Evolutionary conservation across 2,888 invertebrate species (phyloP), one percentile per base, ranked within the genome.

Genomic region (Elegia similella): DNA sequence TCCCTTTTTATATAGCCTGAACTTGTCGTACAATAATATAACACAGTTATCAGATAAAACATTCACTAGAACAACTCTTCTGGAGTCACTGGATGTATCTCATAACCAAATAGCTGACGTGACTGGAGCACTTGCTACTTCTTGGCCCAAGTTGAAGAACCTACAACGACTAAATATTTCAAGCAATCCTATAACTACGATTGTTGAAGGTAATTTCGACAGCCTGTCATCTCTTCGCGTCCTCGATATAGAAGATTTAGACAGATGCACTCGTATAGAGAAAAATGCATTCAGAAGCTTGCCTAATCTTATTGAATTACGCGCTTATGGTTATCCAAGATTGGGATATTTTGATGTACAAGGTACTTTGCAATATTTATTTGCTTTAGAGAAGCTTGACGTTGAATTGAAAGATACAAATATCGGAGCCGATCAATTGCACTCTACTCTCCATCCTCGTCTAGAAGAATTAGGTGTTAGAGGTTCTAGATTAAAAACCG

Each of bases 261-360:
- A 92, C 0, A 93, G 94, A 64, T 95, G 96, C 70, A 93, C 93
- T 0, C 94, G 95, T 75, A 95, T 98, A 58, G 98, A 98, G 75
- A 96, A 96, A 78, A 95, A 93, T 67, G 95, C 96, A 0, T 96
- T 98, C 67, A 95, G 94, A 70, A 84, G 94, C 10, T 80, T 97
- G 6, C 92, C 93, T 0, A 96, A 96, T 79, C 82, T 98, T 55
- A 92, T 94, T 0, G 92, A 93, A 56, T 76, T 98, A 7, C 92
- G 95, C 62, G 95, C 96, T 0, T 95, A 94, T 72, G 94, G 95
- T 52, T 95, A 95, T 74, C 97, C 97, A 0, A 93, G 95, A 67
- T 77, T 98, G 23, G 97, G 97, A 0, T 97, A 97, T 73, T 92
- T 97, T 62, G 97, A 98, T 80, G 93, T 97, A n/a, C 95, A 96